These are phyloP conservation scores for Acleris cristana DNA, from an alignment of 2,888 invertebrate species.

Conservation along the genomic window DNA sequence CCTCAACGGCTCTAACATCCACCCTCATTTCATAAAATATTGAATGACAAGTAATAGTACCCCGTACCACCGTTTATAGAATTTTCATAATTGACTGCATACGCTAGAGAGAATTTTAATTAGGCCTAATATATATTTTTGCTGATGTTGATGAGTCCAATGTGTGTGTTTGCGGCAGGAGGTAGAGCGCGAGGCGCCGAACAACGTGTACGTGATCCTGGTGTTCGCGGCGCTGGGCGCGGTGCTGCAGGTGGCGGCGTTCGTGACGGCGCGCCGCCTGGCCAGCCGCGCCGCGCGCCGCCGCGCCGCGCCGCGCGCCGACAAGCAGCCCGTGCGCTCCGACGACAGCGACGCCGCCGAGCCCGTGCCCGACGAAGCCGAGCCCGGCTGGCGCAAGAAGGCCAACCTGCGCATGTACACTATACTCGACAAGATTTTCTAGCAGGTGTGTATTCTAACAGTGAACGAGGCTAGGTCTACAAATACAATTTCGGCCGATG, in stretches of 20 bases:
- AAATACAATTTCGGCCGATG: too few relatives aligned
- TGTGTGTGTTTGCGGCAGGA: conserved; percentile 56
- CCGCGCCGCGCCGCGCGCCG: conserved; percentile 41
- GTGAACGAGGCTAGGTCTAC: too few relatives aligned
- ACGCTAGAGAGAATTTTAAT: too few relatives aligned
- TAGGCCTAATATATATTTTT: too few relatives aligned
- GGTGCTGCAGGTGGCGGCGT: conserved; percentile 71
- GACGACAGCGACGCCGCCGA: conserved; percentile 51
- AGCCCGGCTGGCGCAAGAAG: conserved; percentile 72
- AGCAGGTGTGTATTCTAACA: conserved; percentile 61
- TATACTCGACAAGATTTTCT: conserved; percentile 80
- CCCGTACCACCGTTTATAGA: too few relatives aligned
- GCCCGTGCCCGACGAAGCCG: conserved; percentile 42
- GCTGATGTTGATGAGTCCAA: too few relatives aligned
- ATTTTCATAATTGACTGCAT: too few relatives aligned
- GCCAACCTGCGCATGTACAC: conserved; percentile 80
- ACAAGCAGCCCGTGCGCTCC: conserved; percentile 48
- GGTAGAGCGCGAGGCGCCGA: conserved; percentile 76
- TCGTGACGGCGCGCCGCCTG: conserved; percentile 68
- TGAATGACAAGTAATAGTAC: too few relatives aligned
- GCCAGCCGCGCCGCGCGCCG: conserved; percentile 42
- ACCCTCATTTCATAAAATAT: too few relatives aligned
- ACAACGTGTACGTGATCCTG: conserved; percentile 72
- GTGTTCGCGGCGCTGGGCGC: conserved; percentile 66
- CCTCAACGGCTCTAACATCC: too few relatives aligned